A percentile compares a stretch with the other conserved stretches of the same genome.
phyloP scores from a whole-genome alignment of 37 sponge, comb jelly and placozoan genomes.

The Beroe forskalii region DNA sequence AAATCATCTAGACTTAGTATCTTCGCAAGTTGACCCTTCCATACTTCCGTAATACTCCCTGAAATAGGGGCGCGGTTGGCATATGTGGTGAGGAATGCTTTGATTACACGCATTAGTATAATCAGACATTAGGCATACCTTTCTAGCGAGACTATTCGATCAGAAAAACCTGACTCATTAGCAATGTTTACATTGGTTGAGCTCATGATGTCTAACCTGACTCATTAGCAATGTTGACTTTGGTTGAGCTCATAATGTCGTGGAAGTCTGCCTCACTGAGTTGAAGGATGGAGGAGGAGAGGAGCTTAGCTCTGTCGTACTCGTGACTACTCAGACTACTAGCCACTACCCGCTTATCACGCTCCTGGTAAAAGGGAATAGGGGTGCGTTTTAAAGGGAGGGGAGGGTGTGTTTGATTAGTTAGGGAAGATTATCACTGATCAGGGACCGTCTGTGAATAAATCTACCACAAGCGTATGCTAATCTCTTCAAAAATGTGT shows the following conservation, averaged over 20 bases:
- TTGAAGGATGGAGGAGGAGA: conserved; percentile 40
- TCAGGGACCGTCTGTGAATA: too few species aligned
- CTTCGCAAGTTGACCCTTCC: conserved; percentile 52
- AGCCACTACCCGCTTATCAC: neutral
- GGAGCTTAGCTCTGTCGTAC: neutral
- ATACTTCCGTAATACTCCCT: neutral
- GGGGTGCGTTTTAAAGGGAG: too few species aligned
- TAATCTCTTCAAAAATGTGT: too few species aligned
- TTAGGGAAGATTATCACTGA: too few species aligned
- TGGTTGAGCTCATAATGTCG: conserved; percentile 47
- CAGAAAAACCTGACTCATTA: neutral
- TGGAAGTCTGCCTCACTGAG: conserved; percentile 58
- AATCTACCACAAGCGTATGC: too few species aligned
- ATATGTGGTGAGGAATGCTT: too few species aligned
- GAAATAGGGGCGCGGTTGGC: too few species aligned
- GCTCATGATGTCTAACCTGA: neutral
- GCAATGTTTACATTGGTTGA: neutral
- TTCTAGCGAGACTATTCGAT: too few species aligned
- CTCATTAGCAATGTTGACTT: neutral
- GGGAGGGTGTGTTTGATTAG: too few species aligned
- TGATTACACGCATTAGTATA: too few species aligned
- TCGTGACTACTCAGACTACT: conserved; percentile 4
- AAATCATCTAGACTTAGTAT: conserved; percentile 23
- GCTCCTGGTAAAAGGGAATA: too few species aligned
- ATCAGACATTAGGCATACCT: too few species aligned